Base-by-base conservation (phyloP, 2,888 invertebrate species). In the Phragmatobia fuliginosa region DNA sequence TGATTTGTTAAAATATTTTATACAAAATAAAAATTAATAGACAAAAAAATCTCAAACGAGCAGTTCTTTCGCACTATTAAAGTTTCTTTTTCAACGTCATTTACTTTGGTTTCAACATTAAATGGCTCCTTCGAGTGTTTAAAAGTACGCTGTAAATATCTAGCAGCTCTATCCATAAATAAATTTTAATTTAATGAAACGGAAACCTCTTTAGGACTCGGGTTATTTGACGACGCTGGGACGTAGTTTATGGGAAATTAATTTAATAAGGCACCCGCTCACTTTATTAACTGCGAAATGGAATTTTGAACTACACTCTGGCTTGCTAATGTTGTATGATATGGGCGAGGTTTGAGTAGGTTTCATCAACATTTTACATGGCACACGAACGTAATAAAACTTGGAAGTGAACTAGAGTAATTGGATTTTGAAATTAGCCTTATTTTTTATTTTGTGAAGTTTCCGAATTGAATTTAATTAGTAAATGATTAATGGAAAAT, bases 231-330 rank as follows among this genome's bases (percentile, higher is more conserved):
- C 56, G 61, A 65, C 16, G 61, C 38, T 45, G 38, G 41, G 61
- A 65, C 61, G 36, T 31, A 68, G 70, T 66, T 66, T 70, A 70
- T 70, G 68, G 62, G 28, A 66, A 67, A 70, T 67, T 70, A 75
- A 72, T 68, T 36, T 66, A 62, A 16, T 33, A 61, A 61, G n/a
- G 32, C 14, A 33, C 4, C 3, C 32, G 41, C 61, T 69, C 64
- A 28, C 52, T 62, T 66, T 60, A 62, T 65, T 65, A 67, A 73
- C 63, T 62, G 41, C 33, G 16, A 76, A 38, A 76, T 73, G 45
- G 66, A 70, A 76, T 73, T 76, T 73, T 76, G 31, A 68, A 72
- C 67, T 72, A 68, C 56, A 31, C 18, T 36, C 61, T 14, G 38
- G 3, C 3, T 31, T 63, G 56, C 64, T n/a, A 75, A 75, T 67